phyloP scores from a whole-genome alignment of 30 jellyfish, hydroid and myxozoan species.

The Aurelia aurita region DNA sequence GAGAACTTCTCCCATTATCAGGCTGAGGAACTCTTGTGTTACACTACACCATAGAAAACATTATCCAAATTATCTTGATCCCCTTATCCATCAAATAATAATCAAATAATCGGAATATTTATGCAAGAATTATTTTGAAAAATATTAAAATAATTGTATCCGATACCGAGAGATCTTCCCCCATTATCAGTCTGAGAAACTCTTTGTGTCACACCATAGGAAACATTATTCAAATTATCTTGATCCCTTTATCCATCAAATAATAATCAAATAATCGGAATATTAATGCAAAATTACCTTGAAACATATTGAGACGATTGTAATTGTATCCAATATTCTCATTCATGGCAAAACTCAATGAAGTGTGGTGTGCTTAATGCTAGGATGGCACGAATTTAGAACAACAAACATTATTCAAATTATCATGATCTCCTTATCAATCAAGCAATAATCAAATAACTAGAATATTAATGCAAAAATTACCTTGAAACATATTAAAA shows the following conservation, averaged over 20 bases:
- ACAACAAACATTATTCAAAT: background rate
- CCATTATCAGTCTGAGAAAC: too few species aligned
- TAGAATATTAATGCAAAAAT: background rate
- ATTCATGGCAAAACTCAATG: background rate
- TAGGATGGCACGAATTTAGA: background rate
- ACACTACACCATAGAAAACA: too few species aligned
- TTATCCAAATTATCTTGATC: too few species aligned
- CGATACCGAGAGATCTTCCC: too few species aligned
- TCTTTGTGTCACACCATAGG: too few species aligned
- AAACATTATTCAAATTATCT: too few species aligned
- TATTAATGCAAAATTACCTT: slow-evolving; percentile 10
- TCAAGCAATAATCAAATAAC: background rate
- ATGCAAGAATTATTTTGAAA: slow-evolving; percentile 15
- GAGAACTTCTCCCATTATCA: too few species aligned
- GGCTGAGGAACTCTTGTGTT: too few species aligned
- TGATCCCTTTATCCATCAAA: too few species aligned
- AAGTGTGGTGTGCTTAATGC: background rate
- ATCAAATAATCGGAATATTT: background rate
- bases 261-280: background rate
- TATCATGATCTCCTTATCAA: too few species aligned
- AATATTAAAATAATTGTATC: too few species aligned
- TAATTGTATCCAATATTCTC: background rate
- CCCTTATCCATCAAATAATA: background rate
- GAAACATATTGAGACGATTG: slow-evolving; percentile 3
- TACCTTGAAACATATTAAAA: slow-evolving; percentile 29